These are phyloP conservation scores for Eidolon dupreanum DNA, from an alignment of 2,797 vertebrate species.

Conservation along the genomic window DNA sequence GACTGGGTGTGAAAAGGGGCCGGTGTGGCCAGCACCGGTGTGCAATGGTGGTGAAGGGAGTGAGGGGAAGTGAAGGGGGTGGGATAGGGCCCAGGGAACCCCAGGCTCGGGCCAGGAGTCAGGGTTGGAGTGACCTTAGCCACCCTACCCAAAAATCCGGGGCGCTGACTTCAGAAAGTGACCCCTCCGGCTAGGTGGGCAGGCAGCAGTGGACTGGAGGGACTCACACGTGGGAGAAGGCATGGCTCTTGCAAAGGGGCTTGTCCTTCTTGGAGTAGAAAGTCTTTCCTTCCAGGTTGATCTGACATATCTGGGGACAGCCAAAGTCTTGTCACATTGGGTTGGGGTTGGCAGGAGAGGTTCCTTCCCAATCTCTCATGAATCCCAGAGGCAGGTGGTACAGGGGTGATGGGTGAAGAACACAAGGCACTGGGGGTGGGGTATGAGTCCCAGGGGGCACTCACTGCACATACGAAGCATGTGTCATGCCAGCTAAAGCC, in stretches of 20 bases:
- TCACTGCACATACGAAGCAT: slow-evolving; percentile 99
- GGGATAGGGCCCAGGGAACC: slow-evolving; percentile 16
- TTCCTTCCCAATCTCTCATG: background rate
- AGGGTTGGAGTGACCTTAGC: background rate
- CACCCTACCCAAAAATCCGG: background rate
- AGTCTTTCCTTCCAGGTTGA: slow-evolving; percentile 99
- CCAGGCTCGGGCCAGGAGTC: background rate
- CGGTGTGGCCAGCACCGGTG: slow-evolving; percentile 45
- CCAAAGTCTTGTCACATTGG: slow-evolving; percentile 23
- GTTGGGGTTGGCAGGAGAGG: background rate
- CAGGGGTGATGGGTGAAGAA: background rate
- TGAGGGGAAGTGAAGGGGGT: background rate
- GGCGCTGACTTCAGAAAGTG: background rate
- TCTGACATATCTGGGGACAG: slow-evolving; percentile 94
- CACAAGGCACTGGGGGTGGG: background rate
- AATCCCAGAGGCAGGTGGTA: background rate
- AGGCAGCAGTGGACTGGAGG: background rate
- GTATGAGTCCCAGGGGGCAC: slow-evolving; percentile 51
- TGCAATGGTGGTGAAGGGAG: background rate
- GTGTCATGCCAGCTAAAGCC: slow-evolving; percentile 99
- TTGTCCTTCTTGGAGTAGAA: slow-evolving; percentile 99
- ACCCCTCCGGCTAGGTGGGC: rapidly evolving
- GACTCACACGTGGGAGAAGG: slow-evolving; percentile 95
- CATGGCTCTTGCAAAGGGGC: slow-evolving; percentile 99
- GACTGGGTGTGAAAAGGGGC: slow-evolving; percentile 42